Conservation (phyloP, 2,888 invertebrate genomes). For the Calameuta idolon region DNA sequence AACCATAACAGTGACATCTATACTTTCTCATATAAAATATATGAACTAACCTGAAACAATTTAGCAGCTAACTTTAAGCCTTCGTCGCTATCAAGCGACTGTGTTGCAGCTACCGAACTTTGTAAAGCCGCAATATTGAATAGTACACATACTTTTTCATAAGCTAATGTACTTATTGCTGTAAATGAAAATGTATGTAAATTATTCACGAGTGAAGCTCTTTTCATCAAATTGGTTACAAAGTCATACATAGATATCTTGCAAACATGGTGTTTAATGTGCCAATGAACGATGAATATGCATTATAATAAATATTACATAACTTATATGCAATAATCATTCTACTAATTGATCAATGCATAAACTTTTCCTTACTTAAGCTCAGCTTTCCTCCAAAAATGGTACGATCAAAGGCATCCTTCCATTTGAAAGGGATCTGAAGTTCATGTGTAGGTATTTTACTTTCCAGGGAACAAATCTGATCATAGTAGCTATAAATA, state of each 20-base stretch:
- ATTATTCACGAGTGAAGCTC: neutral
- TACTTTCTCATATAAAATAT: neutral
- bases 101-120: slow-evolving; percentile 86
- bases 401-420: slow-evolving; percentile 97
- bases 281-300: no score
- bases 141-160: slow-evolving; percentile 93
- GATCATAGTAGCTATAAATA: slow-evolving; percentile 92
- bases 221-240: no score
- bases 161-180: slow-evolving; percentile 91
- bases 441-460: slow-evolving; percentile 96
- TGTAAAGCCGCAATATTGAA: slow-evolving; percentile 97
- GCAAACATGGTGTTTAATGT: no score
- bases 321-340: neutral
- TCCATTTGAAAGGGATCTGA: slow-evolving; percentile 98
- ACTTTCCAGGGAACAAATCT: slow-evolving; percentile 89
- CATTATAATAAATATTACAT: neutral
- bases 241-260: no score
- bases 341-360: no score
- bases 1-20: neutral
- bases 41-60: slow-evolving; percentile 80
- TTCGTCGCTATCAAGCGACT: slow-evolving; percentile 90
- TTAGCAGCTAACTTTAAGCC: slow-evolving; percentile 93
- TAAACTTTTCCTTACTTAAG: slow-evolving; percentile 76
- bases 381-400: slow-evolving; percentile 93
- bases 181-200: slow-evolving; percentile 30